Conservation (phyloP, 2,797 vertebrate genomes). For the Pipistrellus pipistrellus region DNA sequence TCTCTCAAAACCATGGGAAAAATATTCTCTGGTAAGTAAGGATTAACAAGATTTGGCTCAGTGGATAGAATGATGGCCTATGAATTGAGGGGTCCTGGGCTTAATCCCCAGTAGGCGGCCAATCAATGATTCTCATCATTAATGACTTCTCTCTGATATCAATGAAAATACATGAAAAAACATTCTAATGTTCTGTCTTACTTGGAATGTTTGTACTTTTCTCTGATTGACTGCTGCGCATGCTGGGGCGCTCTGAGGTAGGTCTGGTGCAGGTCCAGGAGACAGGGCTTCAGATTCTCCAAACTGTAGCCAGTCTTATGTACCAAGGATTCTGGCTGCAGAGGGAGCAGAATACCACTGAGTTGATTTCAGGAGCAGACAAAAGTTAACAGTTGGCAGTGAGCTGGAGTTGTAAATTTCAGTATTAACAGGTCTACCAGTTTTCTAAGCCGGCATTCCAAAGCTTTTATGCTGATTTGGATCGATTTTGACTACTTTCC, state of each 20-base stretch:
- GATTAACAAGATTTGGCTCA: no score
- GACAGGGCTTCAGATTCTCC: slow-evolving; percentile 94
- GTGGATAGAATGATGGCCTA: no score
- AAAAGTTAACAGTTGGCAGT: neutral
- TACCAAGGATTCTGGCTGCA: slow-evolving; percentile 91
- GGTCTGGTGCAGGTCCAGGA: slow-evolving; percentile 94
- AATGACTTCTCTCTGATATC: no score
- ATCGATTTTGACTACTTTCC: neutral
- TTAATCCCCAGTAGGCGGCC: no score
- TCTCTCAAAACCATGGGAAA: no score
- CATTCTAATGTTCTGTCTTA: slow-evolving; percentile 85
- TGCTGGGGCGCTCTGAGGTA: slow-evolving; percentile 94
- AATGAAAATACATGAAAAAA: no score
- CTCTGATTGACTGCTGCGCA: slow-evolving; percentile 96
- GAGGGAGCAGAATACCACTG: neutral
- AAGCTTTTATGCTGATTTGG: neutral
- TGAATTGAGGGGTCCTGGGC: no score
- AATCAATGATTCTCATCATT: no score
- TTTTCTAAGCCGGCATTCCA: neutral
- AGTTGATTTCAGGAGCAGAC: neutral
- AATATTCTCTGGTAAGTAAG: no score
- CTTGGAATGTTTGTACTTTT: slow-evolving; percentile 97
- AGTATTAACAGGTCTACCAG: neutral
- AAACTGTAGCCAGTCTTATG: slow-evolving; percentile 93
- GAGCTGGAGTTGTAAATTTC: neutral